phyloP scores from a whole-genome alignment of 2,113 vertebrate genomes.

The Tragelaphus imberbis region DNA sequence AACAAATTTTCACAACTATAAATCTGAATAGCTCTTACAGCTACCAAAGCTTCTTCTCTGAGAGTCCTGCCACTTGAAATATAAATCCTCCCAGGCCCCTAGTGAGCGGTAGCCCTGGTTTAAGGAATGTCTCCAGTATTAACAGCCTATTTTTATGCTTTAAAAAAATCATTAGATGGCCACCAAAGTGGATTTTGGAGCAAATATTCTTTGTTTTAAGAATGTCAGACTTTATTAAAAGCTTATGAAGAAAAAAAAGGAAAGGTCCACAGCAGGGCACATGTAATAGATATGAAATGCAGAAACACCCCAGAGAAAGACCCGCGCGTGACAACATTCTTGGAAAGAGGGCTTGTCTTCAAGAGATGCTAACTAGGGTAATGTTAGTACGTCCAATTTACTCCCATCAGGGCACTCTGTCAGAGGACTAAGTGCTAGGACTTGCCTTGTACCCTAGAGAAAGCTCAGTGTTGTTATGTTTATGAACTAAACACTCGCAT shows the following conservation, averaged over 20 bases:
- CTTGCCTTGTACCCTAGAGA: slow-evolving; percentile 39
- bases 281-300: neutral
- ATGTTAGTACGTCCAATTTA: slow-evolving; percentile 50
- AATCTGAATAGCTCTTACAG: neutral
- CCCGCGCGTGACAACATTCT: neutral
- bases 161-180: slow-evolving; percentile 7
- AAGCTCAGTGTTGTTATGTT: slow-evolving; percentile 18
- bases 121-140: slow-evolving; percentile 21
- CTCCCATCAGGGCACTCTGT: neutral
- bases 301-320: neutral
- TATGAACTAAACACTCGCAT: neutral
- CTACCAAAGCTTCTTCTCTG: neutral
- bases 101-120: neutral
- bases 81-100: neutral
- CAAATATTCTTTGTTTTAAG: slow-evolving; percentile 54
- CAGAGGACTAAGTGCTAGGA: neutral
- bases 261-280: neutral
- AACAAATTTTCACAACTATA: slow-evolving; percentile 16
- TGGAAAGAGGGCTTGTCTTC: slow-evolving; percentile 30
- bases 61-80: neutral
- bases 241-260: neutral
- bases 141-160: slow-evolving; percentile 31
- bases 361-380: slow-evolving; percentile 8
- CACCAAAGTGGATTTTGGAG: slow-evolving; percentile 44
- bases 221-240: neutral